A percentile compares a stretch with the other conserved stretches of the same genome.
Evolutionary conservation across 2,797 vertebrate genomes (phyloP).

Genomic region (Coregonus ussuriensis): DNA sequence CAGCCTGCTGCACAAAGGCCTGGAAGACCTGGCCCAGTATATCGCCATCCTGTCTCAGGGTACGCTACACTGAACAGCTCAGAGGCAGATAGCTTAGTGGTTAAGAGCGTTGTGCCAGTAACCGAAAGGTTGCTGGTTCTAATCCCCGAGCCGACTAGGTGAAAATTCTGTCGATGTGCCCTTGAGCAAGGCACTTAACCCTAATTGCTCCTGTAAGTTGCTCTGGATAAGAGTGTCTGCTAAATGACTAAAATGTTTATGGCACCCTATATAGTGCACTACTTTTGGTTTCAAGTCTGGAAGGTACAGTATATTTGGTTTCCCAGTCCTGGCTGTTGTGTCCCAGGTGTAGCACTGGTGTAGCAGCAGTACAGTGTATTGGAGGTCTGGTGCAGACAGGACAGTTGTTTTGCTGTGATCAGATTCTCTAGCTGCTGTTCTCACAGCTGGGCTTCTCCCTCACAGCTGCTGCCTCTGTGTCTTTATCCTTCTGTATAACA

Average conservation of each 20-base stretch:
- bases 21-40: slow-evolving; percentile 41
- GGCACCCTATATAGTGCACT: too few species aligned
- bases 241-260: not conserved
- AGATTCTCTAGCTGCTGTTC: not conserved
- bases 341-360: too few species aligned
- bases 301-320: not conserved
- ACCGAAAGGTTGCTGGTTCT: too few species aligned
- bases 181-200: too few species aligned
- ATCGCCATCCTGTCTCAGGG: slow-evolving; percentile 84
- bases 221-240: too few species aligned
- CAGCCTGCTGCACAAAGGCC: too few species aligned
- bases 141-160: too few species aligned
- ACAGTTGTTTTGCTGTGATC: not conserved
- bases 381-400: not conserved
- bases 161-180: too few species aligned
- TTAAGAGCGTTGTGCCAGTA: too few species aligned
- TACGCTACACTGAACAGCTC: slow-evolving; percentile 52
- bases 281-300: not conserved
- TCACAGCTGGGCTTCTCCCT: slow-evolving; percentile 6
- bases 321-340: not conserved
- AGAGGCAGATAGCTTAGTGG: too few species aligned
- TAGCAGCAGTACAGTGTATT: too few species aligned
- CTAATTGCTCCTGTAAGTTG: too few species aligned
- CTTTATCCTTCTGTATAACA: slow-evolving; percentile 29
- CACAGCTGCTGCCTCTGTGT: slow-evolving; percentile 26